Conservation (phyloP, 2,888 invertebrate species). For the Dryomyza anilis region DNA sequence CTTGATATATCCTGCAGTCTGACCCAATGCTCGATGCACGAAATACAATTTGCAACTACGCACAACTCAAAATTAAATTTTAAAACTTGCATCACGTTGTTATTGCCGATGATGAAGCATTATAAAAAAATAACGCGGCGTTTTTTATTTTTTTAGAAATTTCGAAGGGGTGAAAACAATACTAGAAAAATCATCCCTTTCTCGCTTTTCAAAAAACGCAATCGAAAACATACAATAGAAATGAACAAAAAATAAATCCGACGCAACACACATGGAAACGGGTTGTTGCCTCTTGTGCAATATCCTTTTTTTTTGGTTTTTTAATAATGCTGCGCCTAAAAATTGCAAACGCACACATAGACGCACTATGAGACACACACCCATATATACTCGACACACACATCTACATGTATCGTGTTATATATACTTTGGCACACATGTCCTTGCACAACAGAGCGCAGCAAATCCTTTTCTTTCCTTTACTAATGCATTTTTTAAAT, state of each 20-base stretch:
- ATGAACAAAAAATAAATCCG: too few species aligned
- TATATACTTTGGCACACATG: too few species aligned
- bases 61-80: slow-evolving; percentile 15
- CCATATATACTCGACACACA: not conserved
- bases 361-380: slow-evolving; percentile 8
- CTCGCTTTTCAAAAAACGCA: slow-evolving; percentile 32
- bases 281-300: slow-evolving; percentile 41
- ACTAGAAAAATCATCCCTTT: slow-evolving; percentile 40
- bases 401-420: not conserved
- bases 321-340: slow-evolving; percentile 8
- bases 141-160: slow-evolving; percentile 21
- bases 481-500: slow-evolving; percentile 32
- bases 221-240: slow-evolving; percentile 20
- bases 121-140: slow-evolving; percentile 14
- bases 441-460: slow-evolving; percentile 34
- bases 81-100: slow-evolving; percentile 23
- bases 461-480: slow-evolving; percentile 38
- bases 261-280: too few species aligned
- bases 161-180: slow-evolving; percentile 34
- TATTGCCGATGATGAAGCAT: too few species aligned
- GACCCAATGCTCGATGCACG: slow-evolving; percentile 8
- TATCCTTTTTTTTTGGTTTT: slow-evolving; percentile 22
- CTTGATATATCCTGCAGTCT: too few species aligned
- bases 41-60: slow-evolving; percentile 23
- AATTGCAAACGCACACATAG: slow-evolving; percentile 7